Base-by-base conservation (phyloP, 2,113 vertebrate species). In the Sylvicapra grimmia region DNA sequence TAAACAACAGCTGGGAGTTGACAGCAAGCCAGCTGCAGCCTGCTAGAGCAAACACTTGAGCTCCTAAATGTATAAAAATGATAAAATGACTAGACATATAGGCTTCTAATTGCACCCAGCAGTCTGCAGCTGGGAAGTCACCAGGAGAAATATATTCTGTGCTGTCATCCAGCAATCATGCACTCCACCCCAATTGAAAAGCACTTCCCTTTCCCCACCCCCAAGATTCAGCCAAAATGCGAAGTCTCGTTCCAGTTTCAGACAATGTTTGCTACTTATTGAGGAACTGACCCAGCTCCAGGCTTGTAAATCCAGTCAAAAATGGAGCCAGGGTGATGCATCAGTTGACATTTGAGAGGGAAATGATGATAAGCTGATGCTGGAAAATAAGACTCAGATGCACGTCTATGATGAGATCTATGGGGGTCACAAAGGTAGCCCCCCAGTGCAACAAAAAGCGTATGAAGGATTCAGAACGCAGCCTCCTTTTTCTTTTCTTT, bases 1-100 rank as follows among this genome's bases (percentile, higher is more conserved):
- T 96, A 86, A 85, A 5, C 91, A 98, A 98, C 98, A 99, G 98
- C 98, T 98, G 98, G 98, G 92, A 87, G 92, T 92, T 98, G 98
- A 47, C 93, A 95, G 94, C 96, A 77, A 86, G 95, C 97, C 98
- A 99, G 98, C 98, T 99, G 98, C 97, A 98, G 97, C 79, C 98
- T 96, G 97, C 97, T 85, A 53, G 85, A 87, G 94, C 82, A 97
- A 95, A 97, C 5, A 13, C 98, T 98, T 93, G 96, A 97, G 97
- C 79, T 97, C 79, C 97, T 95, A 82, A 59, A 19, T 27, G 58
- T 47, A 87, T 5, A 97, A 97, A 97, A 96, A 88, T 96, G 98
- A 98, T 93, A 6, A 53, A 97, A 92, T 49, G 95, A 89, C 97
- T 94, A 98, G 96, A 87, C 98, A 68, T 56, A 29, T 86, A 16